Conservation (phyloP, 2,888 invertebrate species). For the Drosophila longiperda region DNA sequence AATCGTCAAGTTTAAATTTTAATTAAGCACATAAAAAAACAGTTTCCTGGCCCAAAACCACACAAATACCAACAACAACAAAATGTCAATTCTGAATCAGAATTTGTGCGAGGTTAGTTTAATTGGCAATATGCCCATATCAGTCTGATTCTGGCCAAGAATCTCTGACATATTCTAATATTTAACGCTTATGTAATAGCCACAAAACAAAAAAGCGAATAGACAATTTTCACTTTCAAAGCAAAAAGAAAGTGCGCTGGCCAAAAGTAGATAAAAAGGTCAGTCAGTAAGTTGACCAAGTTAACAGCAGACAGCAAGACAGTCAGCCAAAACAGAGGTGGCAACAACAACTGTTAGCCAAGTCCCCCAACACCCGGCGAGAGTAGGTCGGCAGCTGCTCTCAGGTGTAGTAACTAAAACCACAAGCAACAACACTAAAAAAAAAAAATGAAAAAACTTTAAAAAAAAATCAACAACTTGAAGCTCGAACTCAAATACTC, state of each 20-base stretch:
- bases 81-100: background rate
- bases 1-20: background rate
- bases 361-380: constrained; percentile 25
- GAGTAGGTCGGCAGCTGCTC: constrained; percentile 59
- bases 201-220: background rate
- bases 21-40: background rate
- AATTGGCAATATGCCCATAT: constrained; percentile 48
- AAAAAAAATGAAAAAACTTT: background rate
- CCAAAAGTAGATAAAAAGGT: constrained; percentile 56
- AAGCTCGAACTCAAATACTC: constrained; percentile 28
- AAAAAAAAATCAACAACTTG: background rate
- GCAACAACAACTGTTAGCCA: constrained; percentile 14
- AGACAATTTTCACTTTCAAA: constrained; percentile 60
- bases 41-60: background rate
- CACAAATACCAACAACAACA: background rate
- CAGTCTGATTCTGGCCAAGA: background rate
- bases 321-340: constrained; percentile 10
- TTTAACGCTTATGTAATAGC: constrained; percentile 35
- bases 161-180: constrained; percentile 26
- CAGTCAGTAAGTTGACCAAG: constrained; percentile 44
- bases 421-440: constrained; percentile 1
- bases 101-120: constrained; percentile 52
- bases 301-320: constrained; percentile 18
- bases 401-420: constrained; percentile 36
- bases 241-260: constrained; percentile 44